Conservation (phyloP, 2,113 vertebrate genomes). For the Melanerpes aurifrons region DNA sequence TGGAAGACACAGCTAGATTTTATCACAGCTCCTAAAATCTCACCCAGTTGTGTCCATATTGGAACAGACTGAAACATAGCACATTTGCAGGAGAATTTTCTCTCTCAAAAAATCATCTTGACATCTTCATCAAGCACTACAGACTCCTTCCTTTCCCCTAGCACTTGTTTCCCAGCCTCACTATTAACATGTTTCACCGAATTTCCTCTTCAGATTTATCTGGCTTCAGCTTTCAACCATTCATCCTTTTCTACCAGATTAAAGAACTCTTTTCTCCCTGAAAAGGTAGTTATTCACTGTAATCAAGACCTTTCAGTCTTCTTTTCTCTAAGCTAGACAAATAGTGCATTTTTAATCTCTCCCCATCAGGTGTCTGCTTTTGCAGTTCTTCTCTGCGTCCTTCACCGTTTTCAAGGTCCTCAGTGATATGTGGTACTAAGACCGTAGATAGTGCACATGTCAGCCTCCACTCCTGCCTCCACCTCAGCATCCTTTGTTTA, state of each 20-base stretch:
- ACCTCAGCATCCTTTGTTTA: background rate
- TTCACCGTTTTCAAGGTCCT: background rate
- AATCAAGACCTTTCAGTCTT: slow-evolving; percentile 40
- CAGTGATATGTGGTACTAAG: background rate
- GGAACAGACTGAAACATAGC: background rate
- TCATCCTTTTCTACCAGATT: slow-evolving; percentile 19
- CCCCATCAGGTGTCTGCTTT: background rate
- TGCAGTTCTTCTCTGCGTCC: background rate
- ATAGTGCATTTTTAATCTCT: background rate
- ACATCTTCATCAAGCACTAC: background rate
- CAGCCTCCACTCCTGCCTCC: background rate
- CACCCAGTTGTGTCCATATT: background rate
- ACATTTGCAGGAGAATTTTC: background rate
- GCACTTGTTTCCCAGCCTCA: slow-evolving; percentile 6
- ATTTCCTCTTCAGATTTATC: slow-evolving; percentile 27
- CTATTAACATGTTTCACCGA: background rate
- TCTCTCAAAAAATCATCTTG: background rate
- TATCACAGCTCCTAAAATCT: background rate
- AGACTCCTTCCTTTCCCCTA: background rate
- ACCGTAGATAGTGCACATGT: background rate
- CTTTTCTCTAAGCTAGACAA: slow-evolving; percentile 11
- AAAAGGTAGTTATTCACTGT: slow-evolving; percentile 7
- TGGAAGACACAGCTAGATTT: background rate
- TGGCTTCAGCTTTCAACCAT: slow-evolving; percentile 35
- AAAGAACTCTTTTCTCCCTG: background rate